Evolutionary conservation across 2,797 vertebrate genomes (phyloP), one percentile per base, ranked within the genome.

Genomic region (Echiichthys vipera): DNA sequence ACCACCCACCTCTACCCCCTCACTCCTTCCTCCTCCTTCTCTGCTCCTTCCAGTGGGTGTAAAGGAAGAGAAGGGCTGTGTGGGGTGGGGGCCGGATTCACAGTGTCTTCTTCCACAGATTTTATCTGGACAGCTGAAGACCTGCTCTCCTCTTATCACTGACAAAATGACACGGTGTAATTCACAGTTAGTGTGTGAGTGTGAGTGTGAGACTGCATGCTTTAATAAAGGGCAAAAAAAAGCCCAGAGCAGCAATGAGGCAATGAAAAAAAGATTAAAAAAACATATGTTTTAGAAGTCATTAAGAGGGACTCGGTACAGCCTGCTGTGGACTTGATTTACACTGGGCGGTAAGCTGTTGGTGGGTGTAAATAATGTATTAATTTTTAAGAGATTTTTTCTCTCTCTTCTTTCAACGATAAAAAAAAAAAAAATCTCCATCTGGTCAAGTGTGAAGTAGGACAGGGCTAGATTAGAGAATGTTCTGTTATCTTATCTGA

Each of bases 391-490:
- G 89, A 91, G 89, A 90, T 90, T 90, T 87, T 86, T 82, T 72
- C 75, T 78, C 75, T 75, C 74, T 81, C 74, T 75, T 78, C 81
- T 81, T 90, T 81, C 70, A 87, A 80, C 80, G 84, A 89, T 88
- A 83, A 86, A 90, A 84, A 86, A 76, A 77, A 51, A 79, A 78
- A 80, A 86, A 88, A 89, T 90, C 91, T 93, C 92, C 93, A 94
- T 94, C 91, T 93, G 93, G 90, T 88, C 84, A 89, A 92, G 91
- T 93, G 93, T 88, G 89, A 95, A 94, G 90, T 92, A 92, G 93
- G 94, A 92, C 92, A 93, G 89, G 63, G 91, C 84, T 81, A 92
- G 91, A 94, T 93, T 91, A 93, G 78, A 91, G 89, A 92, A 92
- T 90, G 89, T 92, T 89, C 87, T 74, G 84, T 91, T 92, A 88